phyloP scores from a whole-genome alignment of 2,797 vertebrate genomes.

The Characodon lateralis region DNA sequence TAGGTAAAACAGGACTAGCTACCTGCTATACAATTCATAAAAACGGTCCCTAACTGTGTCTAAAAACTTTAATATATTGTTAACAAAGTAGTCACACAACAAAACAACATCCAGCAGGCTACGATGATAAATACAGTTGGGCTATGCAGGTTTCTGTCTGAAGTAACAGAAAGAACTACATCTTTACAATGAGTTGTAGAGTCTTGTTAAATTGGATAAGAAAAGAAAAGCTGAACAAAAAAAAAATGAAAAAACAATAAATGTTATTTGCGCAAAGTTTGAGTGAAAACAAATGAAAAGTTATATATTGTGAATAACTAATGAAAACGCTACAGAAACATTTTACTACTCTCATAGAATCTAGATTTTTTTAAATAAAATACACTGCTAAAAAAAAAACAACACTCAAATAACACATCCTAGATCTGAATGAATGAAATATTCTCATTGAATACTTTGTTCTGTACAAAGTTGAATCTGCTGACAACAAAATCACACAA shows the following conservation, averaged over 20 bases:
- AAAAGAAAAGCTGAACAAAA: background rate
- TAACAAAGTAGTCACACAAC: slow-evolving; percentile 22
- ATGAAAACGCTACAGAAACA: background rate
- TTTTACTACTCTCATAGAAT: too few species aligned
- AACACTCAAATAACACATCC: too few species aligned
- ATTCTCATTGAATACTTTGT: too few species aligned
- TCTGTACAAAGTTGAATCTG: too few species aligned
- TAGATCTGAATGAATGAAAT: too few species aligned
- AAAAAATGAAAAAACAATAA: too few species aligned
- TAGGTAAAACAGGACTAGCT: slow-evolving; percentile 1
- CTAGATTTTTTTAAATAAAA: too few species aligned
- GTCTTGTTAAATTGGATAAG: background rate
- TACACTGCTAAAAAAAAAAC: too few species aligned
- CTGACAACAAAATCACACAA: too few species aligned
- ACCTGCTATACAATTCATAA: background rate
- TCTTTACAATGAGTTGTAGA: background rate
- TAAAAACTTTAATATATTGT: background rate
- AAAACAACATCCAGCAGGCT: slow-evolving; percentile 21
- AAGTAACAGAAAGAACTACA: slow-evolving; percentile 9
- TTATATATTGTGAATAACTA: background rate
- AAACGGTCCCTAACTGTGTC: slow-evolving; percentile 3
- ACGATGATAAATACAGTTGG: slow-evolving; percentile 3
- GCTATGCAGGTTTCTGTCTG: slow-evolving; percentile 21
- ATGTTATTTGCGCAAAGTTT: background rate
- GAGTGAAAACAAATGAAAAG: background rate